phyloP scores from a whole-genome alignment of 2,113 vertebrate genomes.

The Chamaetylas fuelleborni region DNA sequence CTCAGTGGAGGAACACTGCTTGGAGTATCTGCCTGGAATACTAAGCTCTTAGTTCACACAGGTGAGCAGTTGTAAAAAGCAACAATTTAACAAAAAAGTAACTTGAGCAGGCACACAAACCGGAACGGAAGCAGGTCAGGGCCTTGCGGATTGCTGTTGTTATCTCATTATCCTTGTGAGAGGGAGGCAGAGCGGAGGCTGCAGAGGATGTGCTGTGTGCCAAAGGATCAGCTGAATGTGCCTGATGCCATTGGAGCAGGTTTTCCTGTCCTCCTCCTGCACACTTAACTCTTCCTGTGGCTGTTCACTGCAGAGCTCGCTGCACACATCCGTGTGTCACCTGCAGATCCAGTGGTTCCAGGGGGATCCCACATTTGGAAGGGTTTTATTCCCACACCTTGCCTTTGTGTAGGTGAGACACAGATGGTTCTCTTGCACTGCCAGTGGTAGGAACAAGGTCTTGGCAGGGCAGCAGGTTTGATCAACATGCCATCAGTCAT shows the following conservation, averaged over 20 bases:
- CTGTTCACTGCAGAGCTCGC: background rate
- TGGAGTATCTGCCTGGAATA: background rate
- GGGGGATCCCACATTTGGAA: background rate
- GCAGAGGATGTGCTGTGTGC: background rate
- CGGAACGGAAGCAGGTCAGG: background rate
- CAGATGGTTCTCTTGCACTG: background rate
- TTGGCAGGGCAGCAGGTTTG: background rate
- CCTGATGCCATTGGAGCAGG: background rate
- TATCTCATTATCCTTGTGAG: background rate
- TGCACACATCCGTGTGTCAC: background rate
- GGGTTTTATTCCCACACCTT: background rate
- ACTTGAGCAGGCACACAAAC: background rate
- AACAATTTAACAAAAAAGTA: background rate
- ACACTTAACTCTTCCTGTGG: accelerated
- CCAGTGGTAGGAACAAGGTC: background rate
- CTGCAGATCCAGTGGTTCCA: background rate
- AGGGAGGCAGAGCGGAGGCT: background rate
- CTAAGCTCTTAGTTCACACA: background rate
- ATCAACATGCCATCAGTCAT: background rate
- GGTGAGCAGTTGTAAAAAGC: background rate
- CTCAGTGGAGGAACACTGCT: background rate
- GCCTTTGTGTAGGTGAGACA: accelerated
- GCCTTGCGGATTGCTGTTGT: background rate
- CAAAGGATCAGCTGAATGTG: background rate
- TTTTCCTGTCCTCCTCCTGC: background rate